Percentiles rank a stretch among this genome's conserved stretches.
Evolutionary conservation across 1,140 invertebrate species (phyloP).

Genomic region (Bombus confusus): DNA sequence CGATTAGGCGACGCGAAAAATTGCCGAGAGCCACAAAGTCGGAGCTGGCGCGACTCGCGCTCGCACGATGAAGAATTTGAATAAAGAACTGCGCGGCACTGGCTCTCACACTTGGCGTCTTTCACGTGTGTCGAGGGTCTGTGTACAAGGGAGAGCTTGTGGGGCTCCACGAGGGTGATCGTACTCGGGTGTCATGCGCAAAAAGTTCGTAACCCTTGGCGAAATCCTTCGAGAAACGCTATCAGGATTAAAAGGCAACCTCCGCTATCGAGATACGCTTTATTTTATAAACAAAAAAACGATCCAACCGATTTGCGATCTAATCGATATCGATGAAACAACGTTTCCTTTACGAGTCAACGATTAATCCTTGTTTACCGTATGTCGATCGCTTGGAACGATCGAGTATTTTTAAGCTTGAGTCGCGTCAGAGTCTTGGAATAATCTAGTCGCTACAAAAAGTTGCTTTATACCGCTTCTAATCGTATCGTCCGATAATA

Average conservation of each 20-base stretch:
- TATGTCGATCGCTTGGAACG: neutral
- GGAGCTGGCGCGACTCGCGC: slow-evolving; percentile 30
- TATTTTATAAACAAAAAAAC: neutral
- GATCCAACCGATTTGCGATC: neutral
- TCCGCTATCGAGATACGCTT: neutral
- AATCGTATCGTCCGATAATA: slow-evolving; percentile 43
- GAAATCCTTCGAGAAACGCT: slow-evolving; percentile 28
- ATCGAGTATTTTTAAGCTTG: neutral
- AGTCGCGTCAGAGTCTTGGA: neutral
- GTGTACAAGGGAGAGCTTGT: slow-evolving; percentile 41
- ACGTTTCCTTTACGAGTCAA: neutral
- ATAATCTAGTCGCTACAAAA: neutral
- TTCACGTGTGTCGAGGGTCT: slow-evolving; percentile 59
- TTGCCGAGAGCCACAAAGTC: neutral
- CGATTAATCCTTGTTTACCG: neutral
- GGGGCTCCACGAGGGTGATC: slow-evolving; percentile 70
- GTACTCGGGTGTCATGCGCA: slow-evolving; percentile 75
- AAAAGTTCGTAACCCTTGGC: slow-evolving; percentile 54
- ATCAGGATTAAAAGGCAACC: slow-evolving; percentile 28
- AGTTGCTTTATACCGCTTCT: slow-evolving; percentile 42
- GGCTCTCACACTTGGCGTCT: slow-evolving; percentile 2
- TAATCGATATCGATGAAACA: neutral
- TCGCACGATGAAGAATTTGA: slow-evolving; percentile 63
- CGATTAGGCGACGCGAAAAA: slow-evolving; percentile 31
- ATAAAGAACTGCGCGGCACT: slow-evolving; percentile 63